Evolutionary conservation across 2,888 invertebrate genomes (phyloP), one percentile per base, ranked within the genome.

Genomic region (Dinocampus coccinellae): DNA sequence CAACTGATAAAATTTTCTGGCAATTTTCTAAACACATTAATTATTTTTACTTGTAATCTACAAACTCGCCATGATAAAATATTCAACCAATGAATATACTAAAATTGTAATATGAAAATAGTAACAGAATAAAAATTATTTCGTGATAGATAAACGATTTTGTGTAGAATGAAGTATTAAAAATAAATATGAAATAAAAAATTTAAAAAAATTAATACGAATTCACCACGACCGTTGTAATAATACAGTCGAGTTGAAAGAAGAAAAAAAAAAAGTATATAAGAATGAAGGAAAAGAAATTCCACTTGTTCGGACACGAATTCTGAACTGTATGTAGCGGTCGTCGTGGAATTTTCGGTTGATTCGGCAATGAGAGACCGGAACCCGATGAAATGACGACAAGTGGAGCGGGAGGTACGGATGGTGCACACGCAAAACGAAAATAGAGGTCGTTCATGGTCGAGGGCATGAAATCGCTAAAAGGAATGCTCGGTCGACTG

Each of bases 401-500:
- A 74, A 77, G 76, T 58, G 33, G 76, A 80, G 81, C 78, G 78
- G 78, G 77, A 81, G 81, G 78, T 34, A 58, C 1, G 33, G 26
- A 11, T 47, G 68, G 34, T 60, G 70, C 61, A 42, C 70, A 73
- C 70, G 73, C 39, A 73, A 74, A 69, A 65, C 58, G 73, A 71
- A 74, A 73, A 70, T 61, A 69, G 62, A 69, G 70, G 70, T 73
- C 69, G 76, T 77, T 70, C 76, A 76, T 71, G 79, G 75, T 77
- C 70, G 76, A 75, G 75, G 72, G 77, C 76, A 79, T 77, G 80
- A 81, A 83, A 86, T 85, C 83, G 80, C 82, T 86, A 86, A 86
- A 85, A 85, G 86, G 81, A 87, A 85, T 85, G 82, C 81, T 84
- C 85, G 81, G 78, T 82, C 83, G 81, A 85, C 82, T 81, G 83